A percentile compares a stretch with the other conserved stretches of the same genome.
Evolutionary conservation across 1,140 invertebrate genomes (phyloP).

Genomic region (Drosophila biarmipes): DNA sequence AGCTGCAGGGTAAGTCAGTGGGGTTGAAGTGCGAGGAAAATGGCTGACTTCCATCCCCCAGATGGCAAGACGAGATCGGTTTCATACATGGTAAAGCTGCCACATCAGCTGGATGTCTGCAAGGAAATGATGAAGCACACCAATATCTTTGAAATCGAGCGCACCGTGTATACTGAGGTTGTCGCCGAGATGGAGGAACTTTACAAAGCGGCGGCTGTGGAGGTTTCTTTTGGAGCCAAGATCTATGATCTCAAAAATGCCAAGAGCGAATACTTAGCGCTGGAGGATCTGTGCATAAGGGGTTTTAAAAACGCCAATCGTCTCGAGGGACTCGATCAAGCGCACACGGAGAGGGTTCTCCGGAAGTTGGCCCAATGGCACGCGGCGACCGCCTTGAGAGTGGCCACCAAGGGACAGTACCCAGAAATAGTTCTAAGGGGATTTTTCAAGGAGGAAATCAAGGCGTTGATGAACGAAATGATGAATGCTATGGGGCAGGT

Average conservation of each 20-base stretch:
- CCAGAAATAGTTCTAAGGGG: conserved; percentile 14
- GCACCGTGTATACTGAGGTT: conserved; percentile 47
- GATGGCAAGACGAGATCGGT: conserved; percentile 53
- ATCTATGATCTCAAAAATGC: conserved; percentile 49
- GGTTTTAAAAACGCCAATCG: conserved; percentile 85
- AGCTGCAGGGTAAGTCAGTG: conserved; percentile 53
- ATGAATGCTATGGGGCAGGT: conserved; percentile 24
- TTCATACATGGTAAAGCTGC: conserved; percentile 64
- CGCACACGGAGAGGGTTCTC: conserved; percentile 85
- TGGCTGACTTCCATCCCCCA: conserved; percentile 7
- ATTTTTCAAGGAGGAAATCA: conserved; percentile 52
- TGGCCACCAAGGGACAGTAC: conserved; percentile 84
- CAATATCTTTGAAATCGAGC: conserved; percentile 58
- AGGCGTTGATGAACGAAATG: conserved; percentile 38
- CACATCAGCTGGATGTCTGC: conserved; percentile 37
- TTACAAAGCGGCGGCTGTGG: conserved; percentile 70
- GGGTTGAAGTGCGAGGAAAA: not conserved
- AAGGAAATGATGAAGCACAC: conserved; percentile 36
- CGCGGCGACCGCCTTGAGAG: conserved; percentile 82
- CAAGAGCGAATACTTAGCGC: conserved; percentile 72
- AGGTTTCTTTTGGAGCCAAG: conserved; percentile 55
- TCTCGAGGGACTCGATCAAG: conserved; percentile 85
- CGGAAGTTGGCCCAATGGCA: conserved; percentile 86
- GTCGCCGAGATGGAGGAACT: conserved; percentile 70
- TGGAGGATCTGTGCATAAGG: conserved; percentile 85